phyloP scores from a whole-genome alignment of 2,888 invertebrate species.

The Pyrocoelia pectoralis region DNA sequence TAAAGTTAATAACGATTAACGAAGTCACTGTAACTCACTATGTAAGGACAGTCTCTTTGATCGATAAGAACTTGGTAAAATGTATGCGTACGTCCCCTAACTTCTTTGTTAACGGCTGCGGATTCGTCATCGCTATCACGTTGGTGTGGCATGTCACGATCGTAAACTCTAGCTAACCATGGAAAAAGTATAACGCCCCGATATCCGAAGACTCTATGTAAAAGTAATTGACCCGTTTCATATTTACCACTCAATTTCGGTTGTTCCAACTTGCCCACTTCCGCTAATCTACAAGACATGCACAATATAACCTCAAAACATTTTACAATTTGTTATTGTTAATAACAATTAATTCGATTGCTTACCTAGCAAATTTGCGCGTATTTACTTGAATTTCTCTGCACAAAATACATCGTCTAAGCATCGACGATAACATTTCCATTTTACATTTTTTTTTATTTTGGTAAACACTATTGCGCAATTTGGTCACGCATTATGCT shows the following conservation, averaged over 20 bases:
- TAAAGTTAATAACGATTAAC: too few relatives aligned
- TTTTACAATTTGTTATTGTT: too few relatives aligned
- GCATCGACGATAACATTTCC: conserved; percentile 48
- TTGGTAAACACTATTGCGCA: conserved; percentile 32
- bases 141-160: conserved; percentile 78
- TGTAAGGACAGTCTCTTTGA: conserved; percentile 94
- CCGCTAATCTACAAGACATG: conserved; percentile 76
- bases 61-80: conserved; percentile 99
- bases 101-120: conserved; percentile 77
- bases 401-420: conserved; percentile 38
- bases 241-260: conserved; percentile 91
- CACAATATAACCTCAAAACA: conserved; percentile 3
- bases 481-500: conserved; percentile 21
- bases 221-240: conserved; percentile 94
- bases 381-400: conserved; percentile 31
- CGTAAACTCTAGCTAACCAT: conserved; percentile 95
- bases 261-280: conserved; percentile 90
- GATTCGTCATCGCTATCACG: conserved; percentile 54
- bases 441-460: conserved; percentile 40
- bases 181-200: conserved; percentile 96
- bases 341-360: too few relatives aligned
- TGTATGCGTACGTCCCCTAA: conserved; percentile 89
- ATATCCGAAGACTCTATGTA: conserved; percentile 97
- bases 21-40: conserved; percentile 71
- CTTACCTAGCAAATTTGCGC: conserved; percentile 34